phyloP scores from a whole-genome alignment of 1,140 invertebrate genomes.

The Branchinecta lynchi region DNA sequence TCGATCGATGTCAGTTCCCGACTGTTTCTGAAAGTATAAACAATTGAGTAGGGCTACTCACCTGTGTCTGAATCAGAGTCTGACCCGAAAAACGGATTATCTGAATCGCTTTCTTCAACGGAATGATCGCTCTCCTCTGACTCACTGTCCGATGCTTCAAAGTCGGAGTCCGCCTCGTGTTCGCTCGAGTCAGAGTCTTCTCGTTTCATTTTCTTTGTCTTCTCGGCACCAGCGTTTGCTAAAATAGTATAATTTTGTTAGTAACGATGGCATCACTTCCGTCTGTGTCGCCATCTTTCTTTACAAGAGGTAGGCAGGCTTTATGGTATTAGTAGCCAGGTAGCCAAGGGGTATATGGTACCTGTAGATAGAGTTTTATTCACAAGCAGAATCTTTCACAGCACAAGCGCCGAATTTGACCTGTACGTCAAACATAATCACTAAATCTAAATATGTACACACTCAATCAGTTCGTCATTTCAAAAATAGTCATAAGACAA shows the following conservation, averaged over 20 bases:
- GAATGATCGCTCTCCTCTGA: constrained; percentile 31
- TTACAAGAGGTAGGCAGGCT: no score
- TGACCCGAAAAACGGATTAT: constrained; percentile 51
- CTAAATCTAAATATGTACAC: no score
- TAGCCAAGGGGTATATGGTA: no score
- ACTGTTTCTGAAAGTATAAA: no score
- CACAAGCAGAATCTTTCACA: no score
- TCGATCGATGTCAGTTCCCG: no score
- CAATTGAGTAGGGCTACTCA: constrained; percentile 19
- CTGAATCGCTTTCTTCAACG: constrained; percentile 25
- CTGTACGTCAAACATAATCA: no score
- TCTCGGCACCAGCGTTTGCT: background rate
- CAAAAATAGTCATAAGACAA: no score
- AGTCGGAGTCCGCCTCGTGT: constrained; percentile 35
- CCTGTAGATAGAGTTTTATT: no score
- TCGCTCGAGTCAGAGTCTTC: constrained; percentile 47
- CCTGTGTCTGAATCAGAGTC: constrained; percentile 66
- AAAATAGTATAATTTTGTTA: background rate
- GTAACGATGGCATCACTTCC: background rate
- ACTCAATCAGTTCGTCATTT: no score
- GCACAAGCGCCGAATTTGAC: no score
- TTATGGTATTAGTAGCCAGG: no score
- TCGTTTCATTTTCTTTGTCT: constrained; percentile 44
- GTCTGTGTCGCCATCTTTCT: background rate
- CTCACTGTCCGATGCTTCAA: constrained; percentile 26